Conservation (phyloP, 2,113 vertebrate genomes). For the Seriola dumerili region DNA sequence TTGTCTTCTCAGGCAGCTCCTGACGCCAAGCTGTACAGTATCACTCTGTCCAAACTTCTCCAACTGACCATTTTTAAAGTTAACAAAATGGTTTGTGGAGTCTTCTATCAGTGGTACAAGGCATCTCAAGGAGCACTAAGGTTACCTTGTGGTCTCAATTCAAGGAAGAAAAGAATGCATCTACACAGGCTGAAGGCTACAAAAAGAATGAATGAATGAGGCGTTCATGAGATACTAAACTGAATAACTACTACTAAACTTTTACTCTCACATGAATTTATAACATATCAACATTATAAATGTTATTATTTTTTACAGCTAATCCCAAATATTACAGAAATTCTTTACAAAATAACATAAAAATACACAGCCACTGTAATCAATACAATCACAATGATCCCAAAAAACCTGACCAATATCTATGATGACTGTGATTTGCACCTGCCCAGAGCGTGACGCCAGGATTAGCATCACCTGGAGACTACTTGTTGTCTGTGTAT, state of each 20-base stretch:
- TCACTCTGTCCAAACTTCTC: background rate
- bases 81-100: background rate
- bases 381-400: background rate
- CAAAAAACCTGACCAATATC: background rate
- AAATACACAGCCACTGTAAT: too few relatives aligned
- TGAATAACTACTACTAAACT: too few relatives aligned
- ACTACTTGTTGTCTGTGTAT: conserved; percentile 1
- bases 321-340: too few relatives aligned
- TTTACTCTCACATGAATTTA: too few relatives aligned
- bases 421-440: background rate
- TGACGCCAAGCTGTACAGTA: background rate
- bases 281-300: too few relatives aligned
- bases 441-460: conserved; percentile 27
- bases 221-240: background rate
- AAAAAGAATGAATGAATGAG: background rate
- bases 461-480: conserved; percentile 8
- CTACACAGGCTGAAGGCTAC: background rate
- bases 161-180: background rate
- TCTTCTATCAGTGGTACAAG: background rate
- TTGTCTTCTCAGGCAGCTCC: background rate
- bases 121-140: background rate
- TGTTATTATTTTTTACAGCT: too few relatives aligned
- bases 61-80: background rate
- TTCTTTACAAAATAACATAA: too few relatives aligned
- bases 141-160: background rate